Evolutionary conservation across 2,113 vertebrate genomes (phyloP), one percentile per base, ranked within the genome.

Genomic region (Gymnobelideus leadbeateri): DNA sequence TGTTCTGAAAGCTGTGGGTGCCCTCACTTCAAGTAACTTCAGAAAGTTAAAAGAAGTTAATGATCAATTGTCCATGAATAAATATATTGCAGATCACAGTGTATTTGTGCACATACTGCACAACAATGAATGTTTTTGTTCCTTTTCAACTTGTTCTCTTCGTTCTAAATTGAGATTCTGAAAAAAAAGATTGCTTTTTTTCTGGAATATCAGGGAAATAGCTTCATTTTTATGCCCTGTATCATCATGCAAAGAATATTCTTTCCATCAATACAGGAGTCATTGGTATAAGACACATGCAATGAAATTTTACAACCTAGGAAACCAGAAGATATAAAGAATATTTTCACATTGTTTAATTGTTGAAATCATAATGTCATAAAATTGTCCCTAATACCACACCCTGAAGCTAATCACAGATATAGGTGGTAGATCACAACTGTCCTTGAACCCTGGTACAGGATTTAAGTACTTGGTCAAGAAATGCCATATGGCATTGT

Each of bases 11-110:
- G 47, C 46, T 61, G 51, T 77, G 55, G 52, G 93, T 97, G 46
- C 61, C 93, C 61, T 95, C 91, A 94, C 68, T 93, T 97, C 91
- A 96, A 90, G 47, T 95, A 96, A 97, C 91, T 97, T 97, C 47
- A 91, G 68, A 94, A 94, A 96, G 92, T 96, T 97, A 96, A 96
- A 97, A 77, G 95, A 96, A 96, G 84, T 89, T 93, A 95, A 92
- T 97, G 93, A 96, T 96, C 68, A 96, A 96, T 92, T 96, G 51
- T 96, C 91, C 95, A 54, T 90, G 49, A 93, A 94, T 93, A 96
- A 96, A 92, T 52, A 94, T 89, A 50, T 55, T 97, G 37, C 46
- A 93, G 16, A 94, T 68, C 92, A 54, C 31, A 96, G 90, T 96
- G 53, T 90, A 96, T 93, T 90, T 96, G 89, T 84, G 47, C 91